Conservation (phyloP, 2,888 invertebrate genomes). For the Thera obeliscata region DNA sequence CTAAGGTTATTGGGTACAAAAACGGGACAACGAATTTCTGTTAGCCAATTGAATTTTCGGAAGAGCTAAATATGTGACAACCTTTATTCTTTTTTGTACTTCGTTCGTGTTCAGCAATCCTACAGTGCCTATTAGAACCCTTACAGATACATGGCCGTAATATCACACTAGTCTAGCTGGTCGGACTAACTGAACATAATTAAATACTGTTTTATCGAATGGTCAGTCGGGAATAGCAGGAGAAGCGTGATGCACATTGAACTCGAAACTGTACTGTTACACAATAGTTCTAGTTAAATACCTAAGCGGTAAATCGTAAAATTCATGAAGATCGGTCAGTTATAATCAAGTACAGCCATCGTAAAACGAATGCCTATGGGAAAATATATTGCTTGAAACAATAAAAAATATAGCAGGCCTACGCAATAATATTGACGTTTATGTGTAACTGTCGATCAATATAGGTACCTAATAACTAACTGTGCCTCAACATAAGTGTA, state of each 20-base stretch:
- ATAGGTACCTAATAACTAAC: too few species aligned
- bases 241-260: conserved; percentile 27
- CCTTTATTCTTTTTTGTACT: too few species aligned
- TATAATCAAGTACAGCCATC: not conserved
- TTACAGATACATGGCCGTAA: not conserved
- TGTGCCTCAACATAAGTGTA: too few species aligned
- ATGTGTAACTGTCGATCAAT: too few species aligned
- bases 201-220: conserved; percentile 20
- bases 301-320: not conserved
- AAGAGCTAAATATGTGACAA: too few species aligned
- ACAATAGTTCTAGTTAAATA: not conserved
- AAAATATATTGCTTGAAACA: conserved; percentile 14
- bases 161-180: not conserved
- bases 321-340: not conserved
- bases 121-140: not conserved
- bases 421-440: too few species aligned
- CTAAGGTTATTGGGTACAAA: too few species aligned
- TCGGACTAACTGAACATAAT: conserved; percentile 4
- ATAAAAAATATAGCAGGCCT: not conserved
- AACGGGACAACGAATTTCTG: too few species aligned
- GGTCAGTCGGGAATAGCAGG: conserved; percentile 5
- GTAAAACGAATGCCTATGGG: conserved; percentile 12
- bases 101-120: too few species aligned
- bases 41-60: too few species aligned
- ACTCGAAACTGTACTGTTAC: conserved; percentile 14